phyloP scores from a whole-genome alignment of 92 coral and sea anemone genomes.

The Meandrina meandrites region DNA sequence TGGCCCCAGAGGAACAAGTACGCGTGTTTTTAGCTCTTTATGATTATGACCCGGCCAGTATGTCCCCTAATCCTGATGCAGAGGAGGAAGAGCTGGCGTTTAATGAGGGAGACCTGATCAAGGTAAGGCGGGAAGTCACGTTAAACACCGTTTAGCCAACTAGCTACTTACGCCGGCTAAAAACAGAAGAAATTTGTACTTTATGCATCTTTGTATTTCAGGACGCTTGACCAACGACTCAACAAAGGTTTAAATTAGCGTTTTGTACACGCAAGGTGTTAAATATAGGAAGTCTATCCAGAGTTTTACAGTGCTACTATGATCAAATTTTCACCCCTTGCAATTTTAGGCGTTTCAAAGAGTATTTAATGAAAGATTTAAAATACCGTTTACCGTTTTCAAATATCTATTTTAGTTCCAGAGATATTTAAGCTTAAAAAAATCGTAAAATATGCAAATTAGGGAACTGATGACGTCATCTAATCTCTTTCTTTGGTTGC shows the following conservation, averaged over 20 bases:
- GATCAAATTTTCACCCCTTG: too few species aligned
- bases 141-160: neutral
- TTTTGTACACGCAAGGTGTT: neutral
- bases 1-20: conserved; percentile 56
- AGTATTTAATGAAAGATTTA: too few species aligned
- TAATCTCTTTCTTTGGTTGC: neutral
- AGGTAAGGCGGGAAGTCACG: conserved; percentile 67
- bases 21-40: conserved; percentile 88
- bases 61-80: conserved; percentile 97
- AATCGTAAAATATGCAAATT: too few species aligned
- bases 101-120: conserved; percentile 91
- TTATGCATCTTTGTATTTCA: neutral
- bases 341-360: too few species aligned
- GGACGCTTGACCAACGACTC: neutral
- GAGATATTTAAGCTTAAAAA: too few species aligned
- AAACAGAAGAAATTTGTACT: neutral
- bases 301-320: too few species aligned
- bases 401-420: too few species aligned
- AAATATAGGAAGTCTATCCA: too few species aligned
- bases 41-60: conserved; percentile 86
- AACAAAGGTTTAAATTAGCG: too few species aligned
- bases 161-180: neutral
- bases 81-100: conserved; percentile 95
- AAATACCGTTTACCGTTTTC: too few species aligned
- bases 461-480: too few species aligned